Base-by-base conservation (phyloP, 2,888 invertebrate species). In the Nymphalis c-album region DNA sequence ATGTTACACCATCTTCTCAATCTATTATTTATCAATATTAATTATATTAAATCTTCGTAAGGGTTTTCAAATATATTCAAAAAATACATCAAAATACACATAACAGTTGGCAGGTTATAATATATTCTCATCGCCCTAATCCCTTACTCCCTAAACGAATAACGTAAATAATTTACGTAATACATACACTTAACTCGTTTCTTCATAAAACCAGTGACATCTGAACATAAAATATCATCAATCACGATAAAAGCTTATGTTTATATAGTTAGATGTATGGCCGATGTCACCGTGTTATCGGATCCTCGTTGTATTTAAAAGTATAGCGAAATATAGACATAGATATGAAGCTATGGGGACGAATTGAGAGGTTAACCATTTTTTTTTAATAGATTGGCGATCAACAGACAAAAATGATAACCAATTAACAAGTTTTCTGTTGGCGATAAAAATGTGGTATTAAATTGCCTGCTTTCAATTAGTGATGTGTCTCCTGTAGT, bases 291-390 rank as follows among this genome's bases (percentile, higher is more conserved):
- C 72, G 72, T 72, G 70, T 76, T 84, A 85, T 86, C 81, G 80
- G 83, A 84, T 85, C 82, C 85, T 82, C 80, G 80, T 80, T 83
- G 85, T 87, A 86, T 88, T 88, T 89, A 87, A 88, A 87, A 86
- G 84, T 85, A 78, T 79, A 67, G 67, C 76, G 80, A 81, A 81
- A 82, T 83, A 87, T 81, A 82, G 80, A 85, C 86, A 81, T 84
- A 80, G 81, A 79, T 78, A 78, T 76, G 78, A 69, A 74, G 77
- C 76, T 72, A 77, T 7, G 5, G 71, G 13, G 51, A 70, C 26
- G 26, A 2, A 7, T 82, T 35, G 84, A 86, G 82, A 72, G 4
- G 74, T 3, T 10, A 40, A 2, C 13, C 10, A 40, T 1, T 13
- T 40, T 13, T 31, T 31, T 31, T 31, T 31, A 31, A n/a, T n/a